Percentiles rank a stretch among this genome's conserved stretches.
phyloP scores from a whole-genome alignment of 2,797 vertebrate genomes.

The Enteromius paludinosus region DNA sequence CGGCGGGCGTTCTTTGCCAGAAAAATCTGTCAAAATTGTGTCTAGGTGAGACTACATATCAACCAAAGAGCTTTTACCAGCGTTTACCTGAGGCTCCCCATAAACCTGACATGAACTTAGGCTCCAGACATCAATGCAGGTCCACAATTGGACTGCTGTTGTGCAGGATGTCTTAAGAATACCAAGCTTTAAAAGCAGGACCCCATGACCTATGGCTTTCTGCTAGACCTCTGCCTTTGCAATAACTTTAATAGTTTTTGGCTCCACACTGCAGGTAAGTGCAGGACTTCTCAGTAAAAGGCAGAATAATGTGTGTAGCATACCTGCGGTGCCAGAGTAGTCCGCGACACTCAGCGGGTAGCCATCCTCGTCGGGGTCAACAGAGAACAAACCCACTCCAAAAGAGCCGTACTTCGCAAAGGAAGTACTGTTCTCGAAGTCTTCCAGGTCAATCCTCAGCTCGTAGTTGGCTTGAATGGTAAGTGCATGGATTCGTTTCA shows the following conservation, averaged over 20 bases:
- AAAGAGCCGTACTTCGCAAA: constrained; percentile 88
- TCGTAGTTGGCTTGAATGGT: constrained; percentile 88
- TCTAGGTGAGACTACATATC: not conserved
- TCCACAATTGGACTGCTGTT: not conserved
- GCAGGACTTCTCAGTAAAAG: constrained; percentile 22
- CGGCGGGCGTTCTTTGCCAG: not conserved
- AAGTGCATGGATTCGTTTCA: constrained; percentile 85
- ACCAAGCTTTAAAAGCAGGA: constrained; percentile 26
- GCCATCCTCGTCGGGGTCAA: constrained; percentile 91
- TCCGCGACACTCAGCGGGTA: constrained; percentile 85
- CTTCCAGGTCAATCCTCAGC: constrained; percentile 89
- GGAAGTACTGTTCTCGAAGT: constrained; percentile 91
- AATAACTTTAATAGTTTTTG: constrained; percentile 38
- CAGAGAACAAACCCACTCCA: constrained; percentile 87
- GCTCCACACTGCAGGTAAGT: constrained; percentile 6
- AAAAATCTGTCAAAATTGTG: not conserved
- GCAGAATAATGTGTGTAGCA: constrained; percentile 3
- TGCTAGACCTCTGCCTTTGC: constrained; percentile 15
- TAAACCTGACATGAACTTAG: constrained; percentile 13
- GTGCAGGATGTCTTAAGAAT: constrained; percentile 34
- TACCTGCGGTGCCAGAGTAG: constrained; percentile 93
- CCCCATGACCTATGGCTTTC: constrained; percentile 15
- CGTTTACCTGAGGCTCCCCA: not conserved
- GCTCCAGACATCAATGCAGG: constrained; percentile 11
- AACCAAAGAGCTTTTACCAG: not conserved